A percentile compares a stretch with the other conserved stretches of the same genome.
These are phyloP conservation scores for Puma concolor DNA, from an alignment of 2,113 vertebrate species.

Conservation along the genomic window DNA sequence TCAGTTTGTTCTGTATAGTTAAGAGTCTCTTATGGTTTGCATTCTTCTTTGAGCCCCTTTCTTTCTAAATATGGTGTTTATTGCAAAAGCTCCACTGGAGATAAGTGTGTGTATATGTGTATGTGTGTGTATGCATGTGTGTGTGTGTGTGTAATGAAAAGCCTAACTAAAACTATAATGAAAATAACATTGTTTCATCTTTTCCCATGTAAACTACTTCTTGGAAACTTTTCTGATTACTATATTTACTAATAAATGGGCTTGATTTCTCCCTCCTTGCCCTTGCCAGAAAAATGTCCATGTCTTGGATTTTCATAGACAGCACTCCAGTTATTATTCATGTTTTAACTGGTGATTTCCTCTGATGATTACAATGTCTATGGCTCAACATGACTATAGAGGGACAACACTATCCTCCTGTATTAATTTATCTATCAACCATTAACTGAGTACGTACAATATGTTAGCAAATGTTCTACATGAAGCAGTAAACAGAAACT, in stretches of 20 bases:
- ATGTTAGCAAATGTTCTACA: background rate
- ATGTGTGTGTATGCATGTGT: background rate
- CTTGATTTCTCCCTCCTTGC: background rate
- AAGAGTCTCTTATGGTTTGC: too few relatives aligned
- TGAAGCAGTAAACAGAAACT: background rate
- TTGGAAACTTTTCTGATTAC: background rate
- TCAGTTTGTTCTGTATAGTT: too few relatives aligned
- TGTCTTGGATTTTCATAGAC: background rate
- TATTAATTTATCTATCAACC: background rate
- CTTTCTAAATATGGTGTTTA: background rate
- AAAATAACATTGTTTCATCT: background rate
- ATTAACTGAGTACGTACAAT: background rate
- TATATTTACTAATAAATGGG: background rate
- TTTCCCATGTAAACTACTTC: background rate
- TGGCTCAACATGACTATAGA: background rate
- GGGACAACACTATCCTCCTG: background rate
- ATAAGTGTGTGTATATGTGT: background rate
- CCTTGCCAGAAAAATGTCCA: background rate
- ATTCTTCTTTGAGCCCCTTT: background rate
- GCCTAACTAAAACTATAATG: background rate
- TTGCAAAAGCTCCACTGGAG: background rate
- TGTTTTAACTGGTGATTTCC: background rate
- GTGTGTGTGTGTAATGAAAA: background rate
- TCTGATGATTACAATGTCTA: background rate
- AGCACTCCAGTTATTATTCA: background rate